Evolutionary conservation across 2,113 vertebrate species (phyloP).

Genomic region (Panthera leo): DNA sequence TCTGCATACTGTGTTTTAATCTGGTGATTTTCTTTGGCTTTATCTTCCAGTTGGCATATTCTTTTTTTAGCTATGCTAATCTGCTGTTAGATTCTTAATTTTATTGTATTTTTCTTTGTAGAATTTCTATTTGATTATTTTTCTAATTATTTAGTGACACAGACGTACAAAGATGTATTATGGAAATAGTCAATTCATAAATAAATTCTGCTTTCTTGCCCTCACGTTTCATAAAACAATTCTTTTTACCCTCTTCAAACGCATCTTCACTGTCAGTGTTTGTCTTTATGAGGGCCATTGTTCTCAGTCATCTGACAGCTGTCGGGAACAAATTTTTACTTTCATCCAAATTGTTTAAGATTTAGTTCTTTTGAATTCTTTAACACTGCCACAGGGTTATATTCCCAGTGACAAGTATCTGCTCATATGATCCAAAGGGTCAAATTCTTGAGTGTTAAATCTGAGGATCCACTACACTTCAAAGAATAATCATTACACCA

Average conservation of each 20-base stretch:
- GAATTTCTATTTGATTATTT: not conserved
- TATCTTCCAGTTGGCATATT: not conserved
- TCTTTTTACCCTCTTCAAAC: not conserved
- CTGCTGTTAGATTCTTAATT: not conserved
- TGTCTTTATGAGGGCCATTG: not conserved
- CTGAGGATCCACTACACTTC: not conserved
- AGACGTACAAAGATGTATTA: not conserved
- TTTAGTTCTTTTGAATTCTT: not conserved
- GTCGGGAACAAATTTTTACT: not conserved
- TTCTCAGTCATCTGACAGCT: not conserved
- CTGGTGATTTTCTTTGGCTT: not conserved
- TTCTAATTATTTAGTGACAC: conserved; percentile 9
- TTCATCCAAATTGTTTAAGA: not conserved
- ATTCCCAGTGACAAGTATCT: not conserved
- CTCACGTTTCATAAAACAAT: not conserved
- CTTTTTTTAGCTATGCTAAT: not conserved
- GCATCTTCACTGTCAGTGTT: not conserved
- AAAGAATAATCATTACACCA: not conserved
- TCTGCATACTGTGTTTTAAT: not conserved
- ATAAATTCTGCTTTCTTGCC: not conserved
- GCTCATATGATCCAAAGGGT: not conserved
- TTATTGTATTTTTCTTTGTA: conserved; percentile 1
- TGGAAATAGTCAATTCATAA: not conserved
- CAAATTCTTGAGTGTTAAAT: not conserved
- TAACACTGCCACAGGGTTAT: not conserved